A percentile compares a stretch with the other conserved stretches of the same genome.
Evolutionary conservation across 1,140 invertebrate species (phyloP).

Genomic region (Bradynema listronoti): DNA sequence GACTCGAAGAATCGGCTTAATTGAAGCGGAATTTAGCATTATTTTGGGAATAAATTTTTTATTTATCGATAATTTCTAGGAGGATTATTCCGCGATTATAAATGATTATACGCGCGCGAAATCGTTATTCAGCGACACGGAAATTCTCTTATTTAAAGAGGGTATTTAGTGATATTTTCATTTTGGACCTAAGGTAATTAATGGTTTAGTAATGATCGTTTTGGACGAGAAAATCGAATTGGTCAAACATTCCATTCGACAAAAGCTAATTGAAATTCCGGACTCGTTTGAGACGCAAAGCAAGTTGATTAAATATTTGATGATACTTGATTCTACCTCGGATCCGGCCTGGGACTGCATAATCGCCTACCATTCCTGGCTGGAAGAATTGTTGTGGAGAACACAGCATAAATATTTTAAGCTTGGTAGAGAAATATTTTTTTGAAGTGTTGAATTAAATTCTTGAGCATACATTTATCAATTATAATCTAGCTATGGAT

Average conservation of each 20-base stretch:
- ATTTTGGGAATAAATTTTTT: neutral
- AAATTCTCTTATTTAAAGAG: conserved; percentile 70
- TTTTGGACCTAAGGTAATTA: neutral
- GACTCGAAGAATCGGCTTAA: conserved; percentile 8
- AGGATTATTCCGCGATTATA: conserved; percentile 92
- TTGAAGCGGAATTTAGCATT: neutral
- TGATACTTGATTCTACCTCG: conserved; percentile 54
- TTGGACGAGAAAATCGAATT: conserved; percentile 78
- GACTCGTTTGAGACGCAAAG: conserved; percentile 84
- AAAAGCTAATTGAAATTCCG: conserved; percentile 78
- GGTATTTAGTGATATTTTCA: conserved; percentile 51
- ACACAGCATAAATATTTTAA: conserved; percentile 40
- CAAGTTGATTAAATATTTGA: conserved; percentile 67
- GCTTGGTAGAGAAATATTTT: conserved; percentile 8
- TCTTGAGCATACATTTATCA: neutral
- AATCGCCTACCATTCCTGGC: conserved; percentile 51
- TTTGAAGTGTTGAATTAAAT: neutral
- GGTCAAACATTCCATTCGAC: conserved; percentile 72
- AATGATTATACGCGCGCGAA: conserved; percentile 94
- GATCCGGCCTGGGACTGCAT: conserved; percentile 56
- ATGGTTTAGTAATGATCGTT: conserved; percentile 64
- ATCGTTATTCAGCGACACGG: conserved; percentile 87
- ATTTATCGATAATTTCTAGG: conserved; percentile 58
- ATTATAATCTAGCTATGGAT: too few relatives aligned
- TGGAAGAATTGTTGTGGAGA: conserved; percentile 53